Conservation (phyloP, 2,888 invertebrate genomes). For the Dynastes tityus region DNA sequence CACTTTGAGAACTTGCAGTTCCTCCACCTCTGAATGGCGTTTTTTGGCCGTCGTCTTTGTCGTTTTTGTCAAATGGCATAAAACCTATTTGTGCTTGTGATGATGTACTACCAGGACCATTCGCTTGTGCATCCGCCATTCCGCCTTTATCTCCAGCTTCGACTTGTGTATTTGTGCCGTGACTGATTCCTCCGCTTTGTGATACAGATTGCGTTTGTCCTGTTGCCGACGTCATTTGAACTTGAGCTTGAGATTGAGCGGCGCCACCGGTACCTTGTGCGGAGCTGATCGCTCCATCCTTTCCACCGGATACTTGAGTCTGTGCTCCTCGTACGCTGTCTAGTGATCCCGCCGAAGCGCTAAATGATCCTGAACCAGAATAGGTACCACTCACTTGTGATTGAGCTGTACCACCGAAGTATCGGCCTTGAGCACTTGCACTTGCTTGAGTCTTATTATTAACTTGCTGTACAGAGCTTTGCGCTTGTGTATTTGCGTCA, state of each 20-base stretch:
- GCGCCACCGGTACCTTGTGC: slow-evolving; percentile 82
- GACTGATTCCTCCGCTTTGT: slow-evolving; percentile 82
- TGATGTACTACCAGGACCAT: slow-evolving; percentile 87
- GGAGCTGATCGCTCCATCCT: slow-evolving; percentile 82
- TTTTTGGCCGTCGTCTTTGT: slow-evolving; percentile 70
- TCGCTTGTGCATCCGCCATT: slow-evolving; percentile 89
- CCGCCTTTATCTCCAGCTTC: slow-evolving; percentile 88
- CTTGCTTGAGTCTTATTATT: slow-evolving; percentile 81
- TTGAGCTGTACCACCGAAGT: slow-evolving; percentile 83
- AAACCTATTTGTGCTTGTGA: slow-evolving; percentile 93
- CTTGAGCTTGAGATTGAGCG: slow-evolving; percentile 85
- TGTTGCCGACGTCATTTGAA: slow-evolving; percentile 82
- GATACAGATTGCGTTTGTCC: slow-evolving; percentile 85
- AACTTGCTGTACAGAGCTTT: slow-evolving; percentile 75
- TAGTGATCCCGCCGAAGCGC: slow-evolving; percentile 86
- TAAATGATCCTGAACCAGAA: slow-evolving; percentile 84
- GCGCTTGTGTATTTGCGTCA: slow-evolving; percentile 83
- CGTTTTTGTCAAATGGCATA: slow-evolving; percentile 80
- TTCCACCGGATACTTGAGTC: slow-evolving; percentile 80
- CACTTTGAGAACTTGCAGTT: slow-evolving; percentile 85
- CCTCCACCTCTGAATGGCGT: slow-evolving; percentile 83
- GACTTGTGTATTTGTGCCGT: slow-evolving; percentile 86
- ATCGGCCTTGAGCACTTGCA: slow-evolving; percentile 85
- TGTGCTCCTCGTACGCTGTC: slow-evolving; percentile 83
- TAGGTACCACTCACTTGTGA: slow-evolving; percentile 89